Evolutionary conservation across 2,797 vertebrate genomes (phyloP).

Genomic region (Chelon auratus): DNA sequence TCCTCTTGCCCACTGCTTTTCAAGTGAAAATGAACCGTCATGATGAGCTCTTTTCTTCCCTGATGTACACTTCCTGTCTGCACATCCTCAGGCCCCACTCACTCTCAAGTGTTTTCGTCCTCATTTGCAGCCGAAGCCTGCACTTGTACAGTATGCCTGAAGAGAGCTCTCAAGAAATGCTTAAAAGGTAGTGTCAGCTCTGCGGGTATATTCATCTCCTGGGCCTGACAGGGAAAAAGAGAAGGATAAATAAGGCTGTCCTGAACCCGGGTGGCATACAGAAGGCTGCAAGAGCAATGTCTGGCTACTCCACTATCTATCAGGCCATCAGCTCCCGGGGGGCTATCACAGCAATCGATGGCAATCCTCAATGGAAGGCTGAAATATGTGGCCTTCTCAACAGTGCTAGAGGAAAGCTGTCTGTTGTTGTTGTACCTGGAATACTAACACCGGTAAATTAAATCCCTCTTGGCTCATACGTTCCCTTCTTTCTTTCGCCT

Average conservation of each 20-base stretch:
- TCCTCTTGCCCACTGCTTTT: slow-evolving; percentile 38
- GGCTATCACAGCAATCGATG: slow-evolving; percentile 59
- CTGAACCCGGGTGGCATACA: slow-evolving; percentile 37
- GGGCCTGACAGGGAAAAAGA: slow-evolving; percentile 44
- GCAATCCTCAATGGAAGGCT: slow-evolving; percentile 42
- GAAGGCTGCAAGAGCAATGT: slow-evolving; percentile 44
- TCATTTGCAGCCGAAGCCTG: slow-evolving; percentile 24
- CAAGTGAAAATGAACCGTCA: slow-evolving; percentile 31
- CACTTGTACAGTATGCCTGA: slow-evolving; percentile 22
- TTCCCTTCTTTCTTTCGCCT: slow-evolving; percentile 2
- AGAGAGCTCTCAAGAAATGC: slow-evolving; percentile 33
- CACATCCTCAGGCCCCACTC: slow-evolving; percentile 17
- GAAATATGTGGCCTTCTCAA: slow-evolving; percentile 55
- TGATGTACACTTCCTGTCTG: slow-evolving; percentile 39
- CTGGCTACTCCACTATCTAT: slow-evolving; percentile 53
- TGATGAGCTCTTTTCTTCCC: slow-evolving; percentile 31
- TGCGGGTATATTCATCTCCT: slow-evolving; percentile 41
- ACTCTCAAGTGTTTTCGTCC: slow-evolving; percentile 20
- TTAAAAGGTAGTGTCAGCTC: slow-evolving; percentile 43
- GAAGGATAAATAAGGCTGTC: slow-evolving; percentile 49
- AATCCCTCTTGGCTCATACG: slow-evolving; percentile 38
- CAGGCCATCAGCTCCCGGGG: slow-evolving; percentile 54
- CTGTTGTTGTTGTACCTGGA: slow-evolving; percentile 51
- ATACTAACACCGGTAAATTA: slow-evolving; percentile 57
- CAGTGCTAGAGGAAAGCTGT: slow-evolving; percentile 33